Conservation (phyloP, 2,113 vertebrate genomes). For the Grantiella picta region DNA sequence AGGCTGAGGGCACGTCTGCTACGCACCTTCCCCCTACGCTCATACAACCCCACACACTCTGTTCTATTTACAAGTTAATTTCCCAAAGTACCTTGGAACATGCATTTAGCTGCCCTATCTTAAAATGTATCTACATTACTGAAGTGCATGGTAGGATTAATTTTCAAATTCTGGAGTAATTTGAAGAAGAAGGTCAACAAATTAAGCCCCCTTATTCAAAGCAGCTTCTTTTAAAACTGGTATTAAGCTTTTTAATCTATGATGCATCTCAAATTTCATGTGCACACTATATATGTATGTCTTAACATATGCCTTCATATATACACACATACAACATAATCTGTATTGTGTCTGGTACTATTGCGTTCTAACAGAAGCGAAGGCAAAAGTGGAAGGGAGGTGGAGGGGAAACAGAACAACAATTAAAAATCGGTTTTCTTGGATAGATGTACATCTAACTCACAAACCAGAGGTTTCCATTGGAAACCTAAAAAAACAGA, state of each 20-base stretch:
- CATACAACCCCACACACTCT: neutral
- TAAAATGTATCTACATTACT: neutral
- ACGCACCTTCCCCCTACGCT: neutral
- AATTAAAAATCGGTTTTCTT: neutral
- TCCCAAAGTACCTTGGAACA: neutral
- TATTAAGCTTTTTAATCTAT: neutral
- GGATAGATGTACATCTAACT: neutral
- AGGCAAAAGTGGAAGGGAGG: neutral
- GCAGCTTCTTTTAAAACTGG: neutral
- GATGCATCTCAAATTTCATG: neutral
- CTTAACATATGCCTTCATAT: neutral
- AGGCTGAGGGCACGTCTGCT: neutral
- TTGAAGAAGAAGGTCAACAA: neutral
- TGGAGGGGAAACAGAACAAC: neutral
- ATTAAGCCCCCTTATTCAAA: neutral
- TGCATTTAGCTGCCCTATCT: neutral
- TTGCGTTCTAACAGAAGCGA: neutral
- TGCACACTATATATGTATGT: neutral
- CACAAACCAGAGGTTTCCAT: neutral
- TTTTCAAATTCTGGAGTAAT: neutral
- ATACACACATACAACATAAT: neutral
- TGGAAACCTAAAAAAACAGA: neutral
- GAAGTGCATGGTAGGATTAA: neutral
- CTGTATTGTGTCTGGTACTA: neutral
- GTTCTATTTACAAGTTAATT: neutral